phyloP scores from a whole-genome alignment of 2,797 vertebrate species.

The Saguinus oedipus region DNA sequence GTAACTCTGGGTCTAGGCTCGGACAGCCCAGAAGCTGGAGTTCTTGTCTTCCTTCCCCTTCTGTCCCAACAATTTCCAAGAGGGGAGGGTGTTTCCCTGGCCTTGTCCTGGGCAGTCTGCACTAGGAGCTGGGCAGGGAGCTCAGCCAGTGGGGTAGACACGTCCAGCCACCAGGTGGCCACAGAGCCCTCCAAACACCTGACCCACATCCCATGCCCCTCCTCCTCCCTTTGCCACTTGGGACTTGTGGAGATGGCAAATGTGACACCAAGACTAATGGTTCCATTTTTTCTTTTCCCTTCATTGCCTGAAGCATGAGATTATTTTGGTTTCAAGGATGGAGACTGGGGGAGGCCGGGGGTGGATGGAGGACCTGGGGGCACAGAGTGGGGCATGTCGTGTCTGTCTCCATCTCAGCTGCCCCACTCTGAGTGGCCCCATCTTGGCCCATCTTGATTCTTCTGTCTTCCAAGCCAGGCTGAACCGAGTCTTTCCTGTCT shows the following conservation, averaged over 20 bases:
- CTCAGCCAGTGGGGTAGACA: too few species aligned
- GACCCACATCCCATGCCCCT: accelerated
- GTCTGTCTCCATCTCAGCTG: accelerated
- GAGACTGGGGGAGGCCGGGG: accelerated
- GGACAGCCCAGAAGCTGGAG: background rate
- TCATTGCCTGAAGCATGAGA: background rate
- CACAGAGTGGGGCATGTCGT: accelerated
- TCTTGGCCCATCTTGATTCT: accelerated
- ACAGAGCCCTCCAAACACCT: accelerated
- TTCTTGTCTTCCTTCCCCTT: background rate
- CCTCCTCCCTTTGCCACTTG: accelerated
- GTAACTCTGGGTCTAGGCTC: background rate
- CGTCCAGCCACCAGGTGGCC: too few species aligned
- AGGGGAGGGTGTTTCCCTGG: accelerated
- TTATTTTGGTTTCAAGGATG: background rate
- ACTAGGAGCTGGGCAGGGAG: background rate
- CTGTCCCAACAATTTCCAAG: accelerated
- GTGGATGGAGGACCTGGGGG: background rate
- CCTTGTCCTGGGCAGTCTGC: background rate
- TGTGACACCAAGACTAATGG: background rate
- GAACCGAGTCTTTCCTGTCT: accelerated
- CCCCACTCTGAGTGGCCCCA: too few species aligned
- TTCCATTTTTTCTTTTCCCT: background rate
- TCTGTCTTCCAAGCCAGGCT: background rate
- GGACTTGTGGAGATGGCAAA: background rate